Evolutionary conservation across 2,113 vertebrate species (phyloP).

Genomic region (Oryctolagus cuniculus): mOryCun1.1 NC_091438.1:20046001-20046500

Average conservation of each 20-base stretch:
- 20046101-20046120: too few relatives aligned
- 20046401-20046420: too few relatives aligned
- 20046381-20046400: background rate
- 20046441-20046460: background rate
- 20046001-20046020: too few relatives aligned
- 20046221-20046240: too few relatives aligned
- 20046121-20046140: background rate
- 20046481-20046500: background rate
- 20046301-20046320: background rate
- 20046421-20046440: background rate
- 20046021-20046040: too few relatives aligned
- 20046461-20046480: background rate
- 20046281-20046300: background rate
- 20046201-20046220: fast-evolving
- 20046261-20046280: background rate
- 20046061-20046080: fast-evolving
- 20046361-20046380: fast-evolving
- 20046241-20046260: background rate
- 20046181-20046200: too few relatives aligned
- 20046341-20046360: background rate
- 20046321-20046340: fast-evolving
- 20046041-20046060: too few relatives aligned
- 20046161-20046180: background rate
- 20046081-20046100: background rate
- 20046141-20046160: background rate